These are phyloP conservation scores for Zosterops japonicus DNA, from an alignment of 2,113 vertebrate genomes.

Conservation along the genomic window DNA sequence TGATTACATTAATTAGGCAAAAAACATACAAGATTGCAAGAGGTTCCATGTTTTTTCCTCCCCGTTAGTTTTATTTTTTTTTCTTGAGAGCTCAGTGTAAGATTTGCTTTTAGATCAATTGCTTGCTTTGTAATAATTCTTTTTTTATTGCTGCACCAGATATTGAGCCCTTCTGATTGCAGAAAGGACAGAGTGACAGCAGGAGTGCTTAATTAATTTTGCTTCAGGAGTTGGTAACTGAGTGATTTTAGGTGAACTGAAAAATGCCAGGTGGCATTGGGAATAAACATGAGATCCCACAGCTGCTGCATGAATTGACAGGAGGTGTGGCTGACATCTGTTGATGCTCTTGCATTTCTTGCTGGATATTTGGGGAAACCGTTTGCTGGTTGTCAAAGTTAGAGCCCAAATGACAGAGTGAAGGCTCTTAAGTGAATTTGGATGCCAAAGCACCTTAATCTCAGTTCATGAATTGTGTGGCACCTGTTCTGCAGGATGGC, in stretches of 20 bases:
- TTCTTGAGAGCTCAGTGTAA: neutral
- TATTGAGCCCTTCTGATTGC: slow-evolving; percentile 54
- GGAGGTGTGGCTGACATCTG: neutral
- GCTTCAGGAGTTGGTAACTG: slow-evolving; percentile 35
- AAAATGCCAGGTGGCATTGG: slow-evolving; percentile 45
- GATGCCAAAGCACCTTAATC: neutral
- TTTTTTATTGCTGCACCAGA: neutral
- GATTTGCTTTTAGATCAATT: neutral
- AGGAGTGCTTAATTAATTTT: slow-evolving; percentile 64
- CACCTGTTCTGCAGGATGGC: neutral
- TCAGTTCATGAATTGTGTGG: accelerated
- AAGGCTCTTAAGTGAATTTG: neutral
- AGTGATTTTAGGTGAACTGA: slow-evolving; percentile 53
- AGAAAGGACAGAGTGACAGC: slow-evolving; percentile 41
- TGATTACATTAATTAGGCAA: slow-evolving; percentile 64
- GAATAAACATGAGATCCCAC: slow-evolving; percentile 39
- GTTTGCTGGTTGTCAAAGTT: neutral
- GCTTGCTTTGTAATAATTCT: slow-evolving; percentile 29
- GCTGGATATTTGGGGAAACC: neutral
- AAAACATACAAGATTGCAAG: neutral
- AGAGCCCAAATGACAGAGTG: neutral
- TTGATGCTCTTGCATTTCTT: neutral
- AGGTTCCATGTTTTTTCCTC: neutral
- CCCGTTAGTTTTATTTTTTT: neutral
- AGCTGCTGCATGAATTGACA: slow-evolving; percentile 37